Percentiles rank a stretch among this genome's conserved stretches.
phyloP scores from a whole-genome alignment of 2,113 vertebrate genomes.

The Tupaia chinensis region DNA sequence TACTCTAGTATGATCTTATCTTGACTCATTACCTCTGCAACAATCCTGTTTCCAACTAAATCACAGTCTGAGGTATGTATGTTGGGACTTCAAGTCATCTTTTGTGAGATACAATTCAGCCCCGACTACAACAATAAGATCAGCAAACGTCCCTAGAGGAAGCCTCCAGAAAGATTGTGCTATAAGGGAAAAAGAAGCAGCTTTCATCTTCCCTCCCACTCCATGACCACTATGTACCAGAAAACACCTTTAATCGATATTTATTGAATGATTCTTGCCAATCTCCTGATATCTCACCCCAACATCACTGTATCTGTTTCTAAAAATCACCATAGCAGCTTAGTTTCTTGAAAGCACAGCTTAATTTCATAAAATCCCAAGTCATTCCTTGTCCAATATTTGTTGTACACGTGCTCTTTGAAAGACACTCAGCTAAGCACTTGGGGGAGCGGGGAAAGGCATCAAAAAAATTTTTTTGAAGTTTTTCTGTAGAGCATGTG shows the following conservation, averaged over 20 bases:
- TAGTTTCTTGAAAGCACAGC: not conserved
- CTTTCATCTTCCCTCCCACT: not conserved
- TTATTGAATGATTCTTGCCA: conserved; percentile 25
- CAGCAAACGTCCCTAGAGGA: not conserved
- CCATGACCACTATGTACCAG: not conserved
- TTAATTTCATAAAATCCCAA: not conserved
- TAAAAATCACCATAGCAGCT: not conserved
- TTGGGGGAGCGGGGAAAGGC: too few species aligned
- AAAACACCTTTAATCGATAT: not conserved
- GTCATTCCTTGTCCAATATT: not conserved
- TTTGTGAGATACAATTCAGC: not conserved
- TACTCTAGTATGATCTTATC: not conserved
- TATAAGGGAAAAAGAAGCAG: not conserved
- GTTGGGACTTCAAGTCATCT: not conserved
- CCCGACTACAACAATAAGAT: not conserved
- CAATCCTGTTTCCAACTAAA: not conserved
- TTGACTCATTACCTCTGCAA: not conserved
- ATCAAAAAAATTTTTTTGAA: too few species aligned
- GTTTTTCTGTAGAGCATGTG: too few species aligned
- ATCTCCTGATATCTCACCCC: not conserved
- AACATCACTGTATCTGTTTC: not conserved
- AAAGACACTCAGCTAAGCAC: not conserved
- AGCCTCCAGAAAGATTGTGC: not conserved
- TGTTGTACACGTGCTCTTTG: not conserved
- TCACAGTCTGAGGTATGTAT: not conserved